Percentiles rank a stretch among this genome's conserved stretches.
These are phyloP conservation scores for Uromys caudimaculatus DNA, from an alignment of 2,797 vertebrate genomes.

Conservation along the genomic window DNA sequence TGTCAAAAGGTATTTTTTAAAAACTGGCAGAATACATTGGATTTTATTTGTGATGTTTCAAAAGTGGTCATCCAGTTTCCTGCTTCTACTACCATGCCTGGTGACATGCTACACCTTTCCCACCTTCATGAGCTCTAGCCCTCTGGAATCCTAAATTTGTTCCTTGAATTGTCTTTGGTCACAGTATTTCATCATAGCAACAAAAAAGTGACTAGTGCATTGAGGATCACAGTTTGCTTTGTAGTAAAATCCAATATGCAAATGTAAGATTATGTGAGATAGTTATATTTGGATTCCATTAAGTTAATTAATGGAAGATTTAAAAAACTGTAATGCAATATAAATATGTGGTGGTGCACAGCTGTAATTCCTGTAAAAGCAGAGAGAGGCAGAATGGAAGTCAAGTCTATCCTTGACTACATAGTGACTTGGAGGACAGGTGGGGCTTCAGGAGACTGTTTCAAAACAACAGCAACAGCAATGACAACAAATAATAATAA, in stretches of 20 bases:
- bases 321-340: background rate
- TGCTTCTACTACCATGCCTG: background rate
- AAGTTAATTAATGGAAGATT: background rate
- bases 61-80: background rate
- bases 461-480: background rate
- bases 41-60: background rate
- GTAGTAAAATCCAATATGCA: slow-evolving; percentile 34
- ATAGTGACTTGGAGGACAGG: background rate
- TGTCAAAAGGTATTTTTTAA: background rate
- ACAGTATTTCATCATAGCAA: background rate
- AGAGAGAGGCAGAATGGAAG: no score
- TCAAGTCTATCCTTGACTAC: background rate
- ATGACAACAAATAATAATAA: background rate
- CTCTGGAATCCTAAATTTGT: background rate
- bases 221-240: background rate
- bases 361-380: background rate
- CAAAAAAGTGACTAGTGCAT: background rate
- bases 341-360: background rate
- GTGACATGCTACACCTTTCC: no score
- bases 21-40: background rate
- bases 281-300: background rate
- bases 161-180: background rate
- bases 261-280: slow-evolving; percentile 46
- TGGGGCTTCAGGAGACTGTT: background rate
- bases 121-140: background rate